Conservation (phyloP, 1,140 invertebrate genomes). For the Trichonephila inaurata region DNA sequence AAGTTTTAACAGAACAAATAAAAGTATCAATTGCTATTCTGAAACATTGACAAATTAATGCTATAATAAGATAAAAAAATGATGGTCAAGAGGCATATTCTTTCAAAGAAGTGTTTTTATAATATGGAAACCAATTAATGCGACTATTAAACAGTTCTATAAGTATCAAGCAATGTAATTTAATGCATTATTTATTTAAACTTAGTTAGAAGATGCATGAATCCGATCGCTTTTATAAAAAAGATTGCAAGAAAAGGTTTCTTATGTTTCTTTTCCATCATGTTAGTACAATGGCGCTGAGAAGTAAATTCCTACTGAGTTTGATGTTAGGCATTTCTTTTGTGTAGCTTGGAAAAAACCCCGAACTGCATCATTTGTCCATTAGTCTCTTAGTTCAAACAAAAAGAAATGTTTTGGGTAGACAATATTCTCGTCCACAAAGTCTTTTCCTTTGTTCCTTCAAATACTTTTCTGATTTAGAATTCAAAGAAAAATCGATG, state of each 20-base stretch:
- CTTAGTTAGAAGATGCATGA: no score
- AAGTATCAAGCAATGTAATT: no score
- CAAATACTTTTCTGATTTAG: neutral
- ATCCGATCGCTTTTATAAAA: no score
- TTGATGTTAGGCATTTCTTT: neutral
- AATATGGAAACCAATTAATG: no score
- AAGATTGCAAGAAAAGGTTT: neutral
- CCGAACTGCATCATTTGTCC: neutral
- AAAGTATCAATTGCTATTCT: no score
- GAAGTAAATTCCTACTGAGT: neutral
- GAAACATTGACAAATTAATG: no score
- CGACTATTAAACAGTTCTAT: no score
- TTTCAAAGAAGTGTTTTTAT: no score
- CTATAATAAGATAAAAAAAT: no score
- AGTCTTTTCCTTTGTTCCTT: neutral
- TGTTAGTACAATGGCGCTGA: neutral
- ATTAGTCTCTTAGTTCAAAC: neutral
- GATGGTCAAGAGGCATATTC: no score
- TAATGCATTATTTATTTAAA: no score
- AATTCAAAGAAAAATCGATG: constrained; percentile 1
- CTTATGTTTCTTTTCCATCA: neutral
- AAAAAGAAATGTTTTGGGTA: neutral
- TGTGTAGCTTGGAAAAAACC: neutral
- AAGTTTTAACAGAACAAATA: no score
- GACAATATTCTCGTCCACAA: neutral